Evolutionary conservation across 2,797 vertebrate species (phyloP).

Genomic region (Enoplosus armatus): DNA sequence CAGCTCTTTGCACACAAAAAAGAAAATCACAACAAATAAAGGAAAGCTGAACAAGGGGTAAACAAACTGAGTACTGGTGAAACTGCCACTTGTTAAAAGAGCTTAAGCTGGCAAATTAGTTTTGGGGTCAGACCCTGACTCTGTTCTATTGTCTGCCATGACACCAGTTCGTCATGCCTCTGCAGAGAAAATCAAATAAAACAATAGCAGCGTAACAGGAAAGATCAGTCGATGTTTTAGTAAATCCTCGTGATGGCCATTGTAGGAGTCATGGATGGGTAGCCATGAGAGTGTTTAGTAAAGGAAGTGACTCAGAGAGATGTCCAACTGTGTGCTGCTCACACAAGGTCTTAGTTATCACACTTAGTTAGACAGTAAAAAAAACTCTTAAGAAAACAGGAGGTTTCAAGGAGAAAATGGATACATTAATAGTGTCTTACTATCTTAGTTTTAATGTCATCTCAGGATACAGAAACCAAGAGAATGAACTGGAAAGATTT

Average conservation of each 20-base stretch:
- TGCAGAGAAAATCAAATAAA: conserved; percentile 84
- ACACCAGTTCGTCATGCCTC: conserved; percentile 79
- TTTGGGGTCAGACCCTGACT: conserved; percentile 77
- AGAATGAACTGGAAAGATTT: background rate
- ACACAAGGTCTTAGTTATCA: conserved; percentile 49
- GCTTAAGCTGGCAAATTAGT: conserved; percentile 83
- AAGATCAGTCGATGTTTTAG: conserved; percentile 78
- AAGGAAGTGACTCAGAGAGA: conserved; percentile 74
- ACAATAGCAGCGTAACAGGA: conserved; percentile 79
- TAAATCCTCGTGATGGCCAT: conserved; percentile 81
- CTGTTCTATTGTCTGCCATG: conserved; percentile 76
- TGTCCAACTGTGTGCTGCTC: conserved; percentile 47
- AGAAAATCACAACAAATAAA: conserved; percentile 76
- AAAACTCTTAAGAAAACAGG: background rate
- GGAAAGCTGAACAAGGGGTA: conserved; percentile 60
- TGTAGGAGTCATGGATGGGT: conserved; percentile 77
- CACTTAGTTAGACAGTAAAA: conserved; percentile 36
- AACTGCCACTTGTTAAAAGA: conserved; percentile 73
- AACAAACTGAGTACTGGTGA: conserved; percentile 77
- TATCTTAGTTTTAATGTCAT: background rate
- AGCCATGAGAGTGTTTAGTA: conserved; percentile 77
- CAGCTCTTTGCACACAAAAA: conserved; percentile 34
- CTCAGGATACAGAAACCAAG: background rate
- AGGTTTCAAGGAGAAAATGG: conserved; percentile 17
- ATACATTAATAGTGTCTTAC: background rate